phyloP scores from a whole-genome alignment of 2,888 invertebrate genomes.

The Glyphotaelius pellucidus region DNA sequence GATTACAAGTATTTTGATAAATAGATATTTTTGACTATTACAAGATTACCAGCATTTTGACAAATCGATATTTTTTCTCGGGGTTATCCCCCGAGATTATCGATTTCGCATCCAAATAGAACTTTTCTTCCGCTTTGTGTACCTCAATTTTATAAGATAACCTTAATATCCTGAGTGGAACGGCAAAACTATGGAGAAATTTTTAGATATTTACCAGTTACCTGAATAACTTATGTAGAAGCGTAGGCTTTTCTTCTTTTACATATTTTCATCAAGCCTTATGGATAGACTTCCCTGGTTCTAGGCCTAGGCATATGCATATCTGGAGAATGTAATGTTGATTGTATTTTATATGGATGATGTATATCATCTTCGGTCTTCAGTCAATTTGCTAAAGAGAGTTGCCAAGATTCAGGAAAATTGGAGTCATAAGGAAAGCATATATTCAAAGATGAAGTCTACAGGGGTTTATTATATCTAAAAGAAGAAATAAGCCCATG shows the following conservation, averaged over 20 bases:
- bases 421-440: not conserved
- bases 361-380: too few relatives aligned
- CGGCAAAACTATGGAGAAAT: not conserved
- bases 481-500: too few relatives aligned
- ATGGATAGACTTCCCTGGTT: not conserved
- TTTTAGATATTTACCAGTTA: not conserved
- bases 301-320: not conserved
- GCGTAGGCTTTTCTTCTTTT: not conserved
- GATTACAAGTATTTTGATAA: not conserved
- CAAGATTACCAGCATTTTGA: not conserved
- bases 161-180: not conserved
- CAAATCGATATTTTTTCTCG: not conserved
- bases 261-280: not conserved
- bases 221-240: not conserved
- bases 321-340: not conserved
- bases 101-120: constrained; percentile 20
- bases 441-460: too few relatives aligned
- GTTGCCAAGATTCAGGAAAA: too few relatives aligned
- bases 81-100: not conserved
- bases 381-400: too few relatives aligned
- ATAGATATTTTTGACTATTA: not conserved
- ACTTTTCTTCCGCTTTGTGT: not conserved
- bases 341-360: too few relatives aligned
- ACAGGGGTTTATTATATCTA: too few relatives aligned
- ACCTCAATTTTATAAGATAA: constrained; percentile 23